These are phyloP conservation scores for Macrostomum lignano DNA, from an alignment of 1,140 invertebrate genomes.

Conservation along the genomic window DNA sequence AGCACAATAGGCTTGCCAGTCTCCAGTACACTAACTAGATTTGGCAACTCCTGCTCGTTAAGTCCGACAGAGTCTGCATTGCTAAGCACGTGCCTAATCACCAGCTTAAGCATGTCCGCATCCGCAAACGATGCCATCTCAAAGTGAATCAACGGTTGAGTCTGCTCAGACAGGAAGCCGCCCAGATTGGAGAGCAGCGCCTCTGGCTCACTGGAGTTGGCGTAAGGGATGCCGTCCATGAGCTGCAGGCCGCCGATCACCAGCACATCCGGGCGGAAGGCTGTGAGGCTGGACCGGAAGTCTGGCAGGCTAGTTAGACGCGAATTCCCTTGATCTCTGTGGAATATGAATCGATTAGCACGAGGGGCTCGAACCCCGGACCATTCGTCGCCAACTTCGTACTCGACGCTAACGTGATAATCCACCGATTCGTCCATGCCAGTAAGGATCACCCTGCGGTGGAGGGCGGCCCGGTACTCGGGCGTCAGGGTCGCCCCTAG, in stretches of 20 bases:
- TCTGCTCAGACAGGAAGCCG: too few species aligned
- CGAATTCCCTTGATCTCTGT: conserved; percentile 53
- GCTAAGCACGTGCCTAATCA: too few species aligned
- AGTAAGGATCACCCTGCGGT: conserved; percentile 22
- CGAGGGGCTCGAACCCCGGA: conserved; percentile 41
- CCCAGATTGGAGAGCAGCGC: too few species aligned
- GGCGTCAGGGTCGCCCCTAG: conserved; percentile 40
- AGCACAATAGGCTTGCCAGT: conserved; percentile 41
- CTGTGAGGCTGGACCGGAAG: conserved; percentile 35
- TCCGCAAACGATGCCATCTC: too few species aligned
- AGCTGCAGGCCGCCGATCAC: conserved; percentile 56
- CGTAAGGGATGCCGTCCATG: conserved; percentile 58
- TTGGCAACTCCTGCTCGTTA: conserved; percentile 58
- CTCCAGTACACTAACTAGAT: conserved; percentile 36
- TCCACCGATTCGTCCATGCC: conserved; percentile 36
- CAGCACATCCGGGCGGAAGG: conserved; percentile 41
- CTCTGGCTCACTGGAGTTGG: too few species aligned
- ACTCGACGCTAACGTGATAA: conserved; percentile 51
- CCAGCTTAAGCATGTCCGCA: too few species aligned
- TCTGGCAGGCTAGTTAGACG: conserved; percentile 41
- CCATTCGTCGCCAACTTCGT: conserved; percentile 44
- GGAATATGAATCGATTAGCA: conserved; percentile 56
- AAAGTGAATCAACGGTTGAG: too few species aligned
- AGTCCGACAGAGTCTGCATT: too few species aligned
- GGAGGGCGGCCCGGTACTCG: conserved; percentile 14